Conservation (phyloP, 2,888 invertebrate genomes). For the Dryocosmus kuriphilus region DNA sequence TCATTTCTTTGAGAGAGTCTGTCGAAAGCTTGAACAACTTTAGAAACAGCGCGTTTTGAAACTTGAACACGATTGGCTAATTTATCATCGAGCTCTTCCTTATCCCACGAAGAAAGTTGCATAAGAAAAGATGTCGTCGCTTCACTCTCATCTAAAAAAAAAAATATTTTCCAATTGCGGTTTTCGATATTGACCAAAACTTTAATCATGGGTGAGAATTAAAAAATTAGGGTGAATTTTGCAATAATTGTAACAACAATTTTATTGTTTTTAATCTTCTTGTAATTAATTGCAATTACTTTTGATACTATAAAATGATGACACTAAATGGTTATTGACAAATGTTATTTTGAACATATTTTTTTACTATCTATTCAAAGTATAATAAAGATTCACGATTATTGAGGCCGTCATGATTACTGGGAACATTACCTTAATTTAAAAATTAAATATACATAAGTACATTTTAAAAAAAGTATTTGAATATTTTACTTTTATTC, state of each 20-base stretch:
- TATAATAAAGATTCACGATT: no score
- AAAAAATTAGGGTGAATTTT: not conserved
- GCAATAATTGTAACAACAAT: no score
- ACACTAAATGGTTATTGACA: no score
- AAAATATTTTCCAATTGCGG: slow-evolving; percentile 40
- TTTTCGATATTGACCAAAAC: not conserved
- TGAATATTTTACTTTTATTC: slow-evolving; percentile 87
- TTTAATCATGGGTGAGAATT: not conserved
- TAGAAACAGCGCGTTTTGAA: slow-evolving; percentile 96
- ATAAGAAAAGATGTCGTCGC: slow-evolving; percentile 97
- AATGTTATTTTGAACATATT: no score
- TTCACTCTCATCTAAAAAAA: slow-evolving; percentile 91
- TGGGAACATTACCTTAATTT: no score
- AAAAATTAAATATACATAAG: no score
- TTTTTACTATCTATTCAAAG: no score
- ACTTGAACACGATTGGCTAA: slow-evolving; percentile 97
- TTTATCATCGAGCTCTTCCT: slow-evolving; percentile 97
- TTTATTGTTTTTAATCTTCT: no score
- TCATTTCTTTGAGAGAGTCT: slow-evolving; percentile 96
- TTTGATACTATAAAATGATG: no score
- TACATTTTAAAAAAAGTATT: not conserved
- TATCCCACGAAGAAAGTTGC: slow-evolving; percentile 98
- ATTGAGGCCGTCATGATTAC: no score
- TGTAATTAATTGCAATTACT: no score
- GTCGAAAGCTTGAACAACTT: slow-evolving; percentile 97